Evolutionary conservation across 64 coral and sea anemone genomes (phyloP).

Genomic region (Stichodactyla helianthus): DNA sequence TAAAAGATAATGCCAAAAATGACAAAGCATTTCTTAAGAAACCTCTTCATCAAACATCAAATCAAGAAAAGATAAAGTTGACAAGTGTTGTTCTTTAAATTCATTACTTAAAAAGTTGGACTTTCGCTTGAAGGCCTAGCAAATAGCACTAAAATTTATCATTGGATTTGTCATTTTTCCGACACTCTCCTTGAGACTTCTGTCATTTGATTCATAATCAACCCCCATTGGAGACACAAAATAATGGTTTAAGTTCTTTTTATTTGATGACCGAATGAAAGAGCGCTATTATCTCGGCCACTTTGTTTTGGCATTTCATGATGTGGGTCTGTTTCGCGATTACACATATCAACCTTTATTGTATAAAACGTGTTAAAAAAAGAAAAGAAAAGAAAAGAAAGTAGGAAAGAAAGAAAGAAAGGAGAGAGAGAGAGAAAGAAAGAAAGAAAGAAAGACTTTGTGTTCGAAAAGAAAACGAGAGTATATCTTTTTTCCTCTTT

Average conservation of each 20-base stretch:
- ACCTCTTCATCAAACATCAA: conserved; percentile 15
- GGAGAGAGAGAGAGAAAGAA: no score
- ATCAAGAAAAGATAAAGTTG: not conserved
- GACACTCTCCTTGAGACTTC: not conserved
- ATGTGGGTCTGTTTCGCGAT: not conserved
- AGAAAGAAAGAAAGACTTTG: no score
- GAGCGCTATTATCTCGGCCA: not conserved
- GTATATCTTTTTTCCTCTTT: no score
- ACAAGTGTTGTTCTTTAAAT: not conserved
- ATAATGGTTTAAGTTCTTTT: not conserved
- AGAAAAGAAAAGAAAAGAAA: no score
- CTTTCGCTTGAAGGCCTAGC: not conserved
- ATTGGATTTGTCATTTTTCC: not conserved
- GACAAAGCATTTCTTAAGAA: not conserved
- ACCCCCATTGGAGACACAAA: not conserved
- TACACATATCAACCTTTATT: not conserved
- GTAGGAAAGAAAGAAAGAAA: no score
- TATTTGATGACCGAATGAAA: not conserved
- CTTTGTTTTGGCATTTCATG: not conserved
- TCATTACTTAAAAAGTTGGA: not conserved
- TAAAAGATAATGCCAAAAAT: not conserved
- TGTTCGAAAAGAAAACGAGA: no score
- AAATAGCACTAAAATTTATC: conserved; percentile 1
- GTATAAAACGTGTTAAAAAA: not conserved
- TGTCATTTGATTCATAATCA: not conserved